phyloP scores from a whole-genome alignment of 2,888 invertebrate species.

The Coenonympha glycerion region DNA sequence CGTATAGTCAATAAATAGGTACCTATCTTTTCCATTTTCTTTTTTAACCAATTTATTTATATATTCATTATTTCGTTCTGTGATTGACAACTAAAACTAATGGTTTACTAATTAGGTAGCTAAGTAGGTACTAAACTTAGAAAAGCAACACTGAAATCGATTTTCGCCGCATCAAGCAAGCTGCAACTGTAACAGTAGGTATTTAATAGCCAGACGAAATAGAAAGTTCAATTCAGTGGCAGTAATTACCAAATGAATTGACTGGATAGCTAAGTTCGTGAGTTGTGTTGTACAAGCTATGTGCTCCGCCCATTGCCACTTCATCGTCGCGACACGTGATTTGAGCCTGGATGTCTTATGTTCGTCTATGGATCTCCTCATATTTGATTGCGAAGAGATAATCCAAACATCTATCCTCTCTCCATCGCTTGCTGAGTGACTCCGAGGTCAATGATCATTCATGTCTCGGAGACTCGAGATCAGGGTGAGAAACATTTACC shows the following conservation, averaged over 20 bases:
- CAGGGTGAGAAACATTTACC: too few relatives aligned
- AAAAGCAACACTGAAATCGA: constrained; percentile 2
- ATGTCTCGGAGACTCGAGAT: too few relatives aligned
- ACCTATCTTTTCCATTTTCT: background rate
- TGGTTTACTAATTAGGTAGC: background rate
- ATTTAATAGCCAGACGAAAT: background rate
- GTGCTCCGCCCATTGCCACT: too few relatives aligned
- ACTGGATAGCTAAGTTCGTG: too few relatives aligned
- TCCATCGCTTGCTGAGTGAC: too few relatives aligned
- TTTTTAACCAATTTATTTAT: background rate
- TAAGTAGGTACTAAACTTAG: background rate
- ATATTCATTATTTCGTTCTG: background rate
- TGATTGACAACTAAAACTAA: background rate
- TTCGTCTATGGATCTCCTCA: too few relatives aligned
- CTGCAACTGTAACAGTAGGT: background rate
- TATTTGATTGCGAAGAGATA: too few relatives aligned
- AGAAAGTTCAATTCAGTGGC: background rate
- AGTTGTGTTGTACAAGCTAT: too few relatives aligned
- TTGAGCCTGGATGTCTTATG: too few relatives aligned
- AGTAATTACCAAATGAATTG: background rate
- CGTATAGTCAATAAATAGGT: background rate
- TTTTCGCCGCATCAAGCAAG: background rate
- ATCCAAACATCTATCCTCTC: too few relatives aligned
- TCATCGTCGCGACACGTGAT: too few relatives aligned
- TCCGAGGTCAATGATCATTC: too few relatives aligned